These are phyloP conservation scores for Heliothis peltigera DNA, from an alignment of 2,888 invertebrate species.

Conservation along the genomic window DNA sequence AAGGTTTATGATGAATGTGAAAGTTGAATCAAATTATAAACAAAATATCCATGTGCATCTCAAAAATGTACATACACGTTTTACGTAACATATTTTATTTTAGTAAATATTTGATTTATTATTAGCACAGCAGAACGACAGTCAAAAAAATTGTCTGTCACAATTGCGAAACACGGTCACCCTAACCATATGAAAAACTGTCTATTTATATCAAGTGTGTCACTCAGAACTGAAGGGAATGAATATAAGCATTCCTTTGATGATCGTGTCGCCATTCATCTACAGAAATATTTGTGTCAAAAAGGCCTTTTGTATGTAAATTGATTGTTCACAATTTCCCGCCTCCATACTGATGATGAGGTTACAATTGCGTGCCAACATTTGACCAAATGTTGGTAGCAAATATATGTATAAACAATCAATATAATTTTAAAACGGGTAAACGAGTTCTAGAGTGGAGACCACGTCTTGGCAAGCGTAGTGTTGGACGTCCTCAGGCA, in stretches of 20 bases:
- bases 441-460: too few species aligned
- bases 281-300: conserved; percentile 1
- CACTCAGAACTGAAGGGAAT: not conserved
- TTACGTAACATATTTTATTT: too few species aligned
- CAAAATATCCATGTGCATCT: too few species aligned
- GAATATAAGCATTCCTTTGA: not conserved
- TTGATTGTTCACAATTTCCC: conserved; percentile 1
- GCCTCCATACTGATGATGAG: not conserved
- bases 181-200: not conserved
- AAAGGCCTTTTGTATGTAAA: conserved; percentile 1
- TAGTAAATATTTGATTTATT: too few species aligned
- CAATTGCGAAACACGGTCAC: not conserved
- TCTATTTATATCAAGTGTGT: not conserved
- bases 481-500: too few species aligned
- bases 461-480: too few species aligned
- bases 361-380: not conserved
- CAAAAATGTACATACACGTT: too few species aligned
- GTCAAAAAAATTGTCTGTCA: not conserved
- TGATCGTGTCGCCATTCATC: not conserved
- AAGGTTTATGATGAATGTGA: too few species aligned
- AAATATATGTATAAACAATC: too few species aligned
- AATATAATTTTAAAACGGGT: too few species aligned
- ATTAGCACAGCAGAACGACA: too few species aligned
- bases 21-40: too few species aligned
- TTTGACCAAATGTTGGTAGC: not conserved